Percentiles rank a stretch among this genome's conserved stretches.
phyloP scores from a whole-genome alignment of 2,888 invertebrate genomes.

The Acrobeloides nanus region DNA sequence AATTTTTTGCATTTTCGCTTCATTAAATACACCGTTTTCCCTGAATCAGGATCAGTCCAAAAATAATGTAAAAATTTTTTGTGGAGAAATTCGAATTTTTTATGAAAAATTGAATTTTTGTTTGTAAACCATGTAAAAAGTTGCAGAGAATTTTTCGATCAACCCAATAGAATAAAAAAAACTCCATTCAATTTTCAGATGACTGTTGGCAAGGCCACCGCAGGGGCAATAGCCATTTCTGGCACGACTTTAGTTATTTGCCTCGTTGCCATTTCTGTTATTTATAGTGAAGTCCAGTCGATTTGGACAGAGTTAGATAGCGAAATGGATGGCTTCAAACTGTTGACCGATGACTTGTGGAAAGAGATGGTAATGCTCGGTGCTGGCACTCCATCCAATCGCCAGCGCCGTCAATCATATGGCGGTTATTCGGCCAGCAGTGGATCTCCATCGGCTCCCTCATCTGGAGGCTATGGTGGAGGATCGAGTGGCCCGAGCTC shows the following conservation, averaged over 20 bases:
- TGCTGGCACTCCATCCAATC: slow-evolving; percentile 42
- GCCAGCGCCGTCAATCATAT: slow-evolving; percentile 40
- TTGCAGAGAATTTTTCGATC: no score
- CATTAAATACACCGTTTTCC: no score
- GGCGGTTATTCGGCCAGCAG: slow-evolving; percentile 40
- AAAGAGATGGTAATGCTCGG: slow-evolving; percentile 43
- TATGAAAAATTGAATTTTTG: no score
- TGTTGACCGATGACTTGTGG: slow-evolving; percentile 44
- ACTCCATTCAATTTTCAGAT: no score
- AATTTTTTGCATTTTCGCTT: no score
- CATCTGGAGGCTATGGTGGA: slow-evolving; percentile 1
- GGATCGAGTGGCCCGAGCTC: slow-evolving; percentile 6
- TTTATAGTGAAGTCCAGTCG: slow-evolving; percentile 41
- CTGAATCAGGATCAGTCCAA: no score
- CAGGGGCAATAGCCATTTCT: slow-evolving; percentile 42
- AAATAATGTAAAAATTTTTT: no score
- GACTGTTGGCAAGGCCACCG: slow-evolving; percentile 42
- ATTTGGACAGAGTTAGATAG: slow-evolving; percentile 50
- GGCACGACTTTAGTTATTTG: slow-evolving; percentile 44
- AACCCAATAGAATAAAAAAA: no score
- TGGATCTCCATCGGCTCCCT: slow-evolving; percentile 5
- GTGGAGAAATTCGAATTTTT: no score
- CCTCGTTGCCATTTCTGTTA: slow-evolving; percentile 34
- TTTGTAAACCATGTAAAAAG: no score
- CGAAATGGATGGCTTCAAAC: slow-evolving; percentile 49